Evolutionary conservation across 2,113 vertebrate species (phyloP), one percentile per base, ranked within the genome.

Genomic region (Pipra filicauda): DNA sequence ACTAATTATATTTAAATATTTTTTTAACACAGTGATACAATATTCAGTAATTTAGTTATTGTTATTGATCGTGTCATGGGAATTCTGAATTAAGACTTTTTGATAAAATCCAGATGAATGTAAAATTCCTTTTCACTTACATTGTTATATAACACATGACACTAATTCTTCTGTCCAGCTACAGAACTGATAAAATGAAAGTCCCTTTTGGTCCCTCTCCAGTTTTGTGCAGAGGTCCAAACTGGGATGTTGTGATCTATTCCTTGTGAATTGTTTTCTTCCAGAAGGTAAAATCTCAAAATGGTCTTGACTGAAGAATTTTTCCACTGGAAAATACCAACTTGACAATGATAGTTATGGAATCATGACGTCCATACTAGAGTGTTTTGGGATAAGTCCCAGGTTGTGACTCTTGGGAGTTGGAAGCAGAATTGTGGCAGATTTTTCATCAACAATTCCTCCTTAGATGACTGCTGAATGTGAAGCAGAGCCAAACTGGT

Each of bases 261-360:
- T 81, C 69, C 35, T 19, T 58, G 30, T 64, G 64, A 67, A 46
- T 27, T 70, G 58, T 75, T 88, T 79, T 76, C 30, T 91, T 70
- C 43, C 15, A 23, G 44, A 64, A 75, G 21, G 35, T 52, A 31
- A 67, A 31, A 66, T 71, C 11, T 72, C 44, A 52, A 78, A 84
- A 24, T 61, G 37, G 12, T 79, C 28, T 70, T 69, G 37, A 16
- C 26, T 59, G 31, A 49, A 81, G 64, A 15, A 15, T 49, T 87
- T 95, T 87, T 79, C 26, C 23, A 44, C 9, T 17, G 15, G 70
- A 61, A 83, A 94, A 84, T 78, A 22, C 21, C 9, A 57, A 26
- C 12, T 35, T 5, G 0, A 4, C 55, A 66, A 1, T 0, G 2
- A 39, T 39, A 67, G 69, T 26, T 20, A 11, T 51, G 48, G 57